Evolutionary conservation across 2,888 invertebrate genomes (phyloP).

Genomic region (Nephrotoma appendiculata): DNA sequence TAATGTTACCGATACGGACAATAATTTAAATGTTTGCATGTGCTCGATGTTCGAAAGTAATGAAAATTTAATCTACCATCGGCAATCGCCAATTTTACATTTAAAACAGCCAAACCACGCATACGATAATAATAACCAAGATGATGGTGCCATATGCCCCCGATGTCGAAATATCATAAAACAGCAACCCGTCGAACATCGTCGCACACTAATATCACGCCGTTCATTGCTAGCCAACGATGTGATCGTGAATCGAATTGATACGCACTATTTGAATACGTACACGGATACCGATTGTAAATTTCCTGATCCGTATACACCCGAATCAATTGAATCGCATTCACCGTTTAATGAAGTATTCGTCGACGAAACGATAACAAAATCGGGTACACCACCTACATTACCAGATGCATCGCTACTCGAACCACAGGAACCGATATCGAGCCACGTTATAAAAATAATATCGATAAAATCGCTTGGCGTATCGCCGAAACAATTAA

Average conservation of each 20-base stretch:
- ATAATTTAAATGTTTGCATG: conserved; percentile 26
- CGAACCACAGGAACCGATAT: conserved; percentile 15
- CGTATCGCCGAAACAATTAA: conserved; percentile 49
- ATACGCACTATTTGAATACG: conserved; percentile 34
- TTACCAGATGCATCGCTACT: too few species aligned
- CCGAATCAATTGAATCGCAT: conserved; percentile 67
- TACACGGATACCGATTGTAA: conserved; percentile 14
- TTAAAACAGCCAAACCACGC: neutral
- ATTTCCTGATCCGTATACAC: conserved; percentile 60
- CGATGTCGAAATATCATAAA: conserved; percentile 26
- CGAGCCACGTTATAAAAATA: conserved; percentile 19
- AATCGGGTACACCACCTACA: neutral
- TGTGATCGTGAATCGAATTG: conserved; percentile 40
- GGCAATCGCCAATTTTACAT: neutral
- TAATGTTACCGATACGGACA: conserved; percentile 38
- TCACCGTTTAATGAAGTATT: conserved; percentile 43
- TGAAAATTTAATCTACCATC: conserved; percentile 8
- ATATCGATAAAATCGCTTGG: conserved; percentile 17
- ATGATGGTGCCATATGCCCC: conserved; percentile 21
- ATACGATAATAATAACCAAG: conserved; percentile 7
- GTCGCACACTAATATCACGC: conserved; percentile 26
- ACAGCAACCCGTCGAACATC: conserved; percentile 21
- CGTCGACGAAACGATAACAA: neutral
- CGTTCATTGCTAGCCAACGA: conserved; percentile 24
- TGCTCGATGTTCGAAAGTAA: conserved; percentile 17